These are phyloP conservation scores for Lochmaea crataegi DNA, from an alignment of 2,888 invertebrate genomes.

Conservation along the genomic window DNA sequence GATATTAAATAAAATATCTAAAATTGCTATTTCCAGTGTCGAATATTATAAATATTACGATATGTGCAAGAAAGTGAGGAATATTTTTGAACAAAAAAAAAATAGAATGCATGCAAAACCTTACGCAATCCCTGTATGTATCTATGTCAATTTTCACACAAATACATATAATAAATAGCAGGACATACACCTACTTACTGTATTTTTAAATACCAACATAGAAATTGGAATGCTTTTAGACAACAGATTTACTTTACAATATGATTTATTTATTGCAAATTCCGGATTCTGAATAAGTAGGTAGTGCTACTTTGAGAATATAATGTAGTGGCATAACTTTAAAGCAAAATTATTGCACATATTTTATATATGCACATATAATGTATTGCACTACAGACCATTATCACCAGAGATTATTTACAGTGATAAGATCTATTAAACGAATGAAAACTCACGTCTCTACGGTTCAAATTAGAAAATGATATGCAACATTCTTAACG, in stretches of 20 bases:
- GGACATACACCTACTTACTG: neutral
- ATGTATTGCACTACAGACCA: neutral
- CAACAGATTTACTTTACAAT: neutral
- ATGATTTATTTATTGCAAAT: constrained; percentile 8
- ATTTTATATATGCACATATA: neutral
- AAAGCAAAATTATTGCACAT: constrained; percentile 2
- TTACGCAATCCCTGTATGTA: no score
- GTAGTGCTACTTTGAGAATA: neutral
- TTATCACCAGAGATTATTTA: constrained; percentile 1
- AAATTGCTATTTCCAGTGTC: no score
- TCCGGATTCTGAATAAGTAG: neutral
- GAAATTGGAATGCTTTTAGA: constrained; percentile 10
- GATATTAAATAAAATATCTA: no score
- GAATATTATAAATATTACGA: no score
- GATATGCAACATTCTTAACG: constrained; percentile 35
- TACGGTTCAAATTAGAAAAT: constrained; percentile 15
- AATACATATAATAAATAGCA: neutral
- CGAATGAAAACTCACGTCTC: constrained; percentile 15
- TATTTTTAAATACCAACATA: neutral
- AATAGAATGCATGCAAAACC: no score
- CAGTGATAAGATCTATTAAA: constrained; percentile 1
- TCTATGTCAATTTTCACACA: neutral
- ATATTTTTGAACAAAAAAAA: no score
- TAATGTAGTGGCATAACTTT: neutral
- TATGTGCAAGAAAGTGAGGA: no score